Percentiles rank a stretch among this genome's conserved stretches.
phyloP scores from a whole-genome alignment of 2,113 vertebrate species.

The Microcebus ravelobensis region DNA sequence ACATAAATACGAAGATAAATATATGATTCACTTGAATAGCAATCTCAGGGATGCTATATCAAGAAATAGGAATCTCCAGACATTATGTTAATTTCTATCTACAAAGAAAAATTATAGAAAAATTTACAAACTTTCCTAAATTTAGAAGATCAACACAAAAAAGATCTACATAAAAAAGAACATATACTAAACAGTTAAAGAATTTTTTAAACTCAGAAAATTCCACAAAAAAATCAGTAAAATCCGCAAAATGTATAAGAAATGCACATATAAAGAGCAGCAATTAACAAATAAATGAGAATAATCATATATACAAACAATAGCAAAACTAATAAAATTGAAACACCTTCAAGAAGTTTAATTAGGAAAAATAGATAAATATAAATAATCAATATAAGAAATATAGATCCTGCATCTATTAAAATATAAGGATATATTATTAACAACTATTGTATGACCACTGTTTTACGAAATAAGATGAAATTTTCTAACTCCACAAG shows the following conservation, averaged over 20 bases:
- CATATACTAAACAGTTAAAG: neutral
- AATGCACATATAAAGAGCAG: neutral
- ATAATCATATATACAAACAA: neutral
- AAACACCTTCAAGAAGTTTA: neutral
- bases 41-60: neutral
- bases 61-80: neutral
- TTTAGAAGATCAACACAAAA: neutral
- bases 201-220: neutral
- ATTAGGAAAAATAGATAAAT: neutral
- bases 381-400: neutral
- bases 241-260: neutral
- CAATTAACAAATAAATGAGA: neutral
- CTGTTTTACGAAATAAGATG: neutral
- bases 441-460: neutral
- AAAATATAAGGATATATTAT: neutral
- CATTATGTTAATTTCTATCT: neutral
- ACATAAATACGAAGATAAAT: neutral
- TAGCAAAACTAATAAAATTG: neutral
- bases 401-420: neutral
- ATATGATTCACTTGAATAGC: neutral
- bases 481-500: neutral
- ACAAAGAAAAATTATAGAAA: neutral
- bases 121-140: neutral
- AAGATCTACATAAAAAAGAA: neutral
- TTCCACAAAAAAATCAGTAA: neutral